Base-by-base conservation (phyloP, 2,888 invertebrate species). In the Theretra japonica region DNA sequence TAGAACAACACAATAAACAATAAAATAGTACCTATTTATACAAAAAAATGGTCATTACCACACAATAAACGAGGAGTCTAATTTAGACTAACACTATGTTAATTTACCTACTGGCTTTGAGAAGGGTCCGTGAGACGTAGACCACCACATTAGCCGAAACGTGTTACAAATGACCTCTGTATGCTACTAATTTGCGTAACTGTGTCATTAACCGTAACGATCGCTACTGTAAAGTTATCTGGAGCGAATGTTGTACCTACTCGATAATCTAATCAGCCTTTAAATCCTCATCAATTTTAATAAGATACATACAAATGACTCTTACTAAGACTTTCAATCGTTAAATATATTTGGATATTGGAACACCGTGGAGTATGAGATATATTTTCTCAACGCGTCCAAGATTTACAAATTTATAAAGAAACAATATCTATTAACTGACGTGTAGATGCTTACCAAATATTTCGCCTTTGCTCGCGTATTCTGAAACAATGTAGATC, bases 401-500 rank as follows among this genome's bases (percentile, higher is more conserved):
- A 41, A 11, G 41, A 8, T 41, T 8, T 41, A 41, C 41, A 4
- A 1, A 28, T 15, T 68, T n/a, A 50, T 25, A 21, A 59, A 59
- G 17, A 15, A 62, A 33, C 17, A 30, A 41, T 11, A 41, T 41
- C 41, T 41, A 41, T 41, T 41, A 11, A 41, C 8, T 41, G 41
- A 11, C 2, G 11, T 19, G 17, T 53, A 5, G 25, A 75, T 73
- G 82, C 97, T 96, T 92, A 98, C 98, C 98, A 95, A 99, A 99
- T 92, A 99, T 98, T 95, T 99, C 99, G 82, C 99, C 99, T 93
- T 98, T 98, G 88, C 98, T 98, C 78, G 99, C 99, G 90, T 98
- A 99, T 92, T 99, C 99, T 74, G 99, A 99, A 79, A 99, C 99
- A 88, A 99, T 97, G 94, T 99, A 99, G 88, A 99, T 97, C 97